Conservation (phyloP, 2,797 vertebrate genomes). For the Tapera naevia region DNA sequence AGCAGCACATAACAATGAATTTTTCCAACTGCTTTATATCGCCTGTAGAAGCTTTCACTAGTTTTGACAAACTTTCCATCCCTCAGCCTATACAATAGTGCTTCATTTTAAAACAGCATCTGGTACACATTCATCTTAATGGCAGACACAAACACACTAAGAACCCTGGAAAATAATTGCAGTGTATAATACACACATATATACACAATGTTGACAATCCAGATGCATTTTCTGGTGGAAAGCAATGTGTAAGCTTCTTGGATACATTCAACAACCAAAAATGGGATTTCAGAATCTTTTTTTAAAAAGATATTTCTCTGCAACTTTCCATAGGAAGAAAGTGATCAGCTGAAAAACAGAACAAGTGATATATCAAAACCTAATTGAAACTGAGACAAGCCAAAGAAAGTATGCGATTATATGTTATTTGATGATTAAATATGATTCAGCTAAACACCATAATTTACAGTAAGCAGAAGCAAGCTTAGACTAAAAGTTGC, state of each 20-base stretch:
- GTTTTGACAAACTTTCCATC: conserved; percentile 56
- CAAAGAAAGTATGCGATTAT: not conserved
- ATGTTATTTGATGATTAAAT: not conserved
- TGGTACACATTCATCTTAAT: conserved; percentile 27
- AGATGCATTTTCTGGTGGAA: not conserved
- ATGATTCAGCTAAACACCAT: not conserved
- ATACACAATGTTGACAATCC: not conserved
- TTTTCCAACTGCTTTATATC: conserved; percentile 38
- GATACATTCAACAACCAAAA: not conserved
- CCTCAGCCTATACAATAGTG: conserved; percentile 24
- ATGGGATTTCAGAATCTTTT: not conserved
- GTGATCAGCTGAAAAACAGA: not conserved
- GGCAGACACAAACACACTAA: conserved; percentile 34
- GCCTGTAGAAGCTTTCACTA: conserved; percentile 33
- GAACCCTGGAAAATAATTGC: conserved; percentile 42
- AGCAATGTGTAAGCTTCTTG: not conserved
- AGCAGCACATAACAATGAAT: conserved; percentile 31
- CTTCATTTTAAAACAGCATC: conserved; percentile 51
- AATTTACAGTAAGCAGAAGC: not conserved
- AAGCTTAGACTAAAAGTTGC: not conserved
- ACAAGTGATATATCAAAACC: not conserved
- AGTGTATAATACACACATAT: not conserved
- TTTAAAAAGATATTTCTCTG: conserved; percentile 23
- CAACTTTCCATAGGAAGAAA: not conserved
- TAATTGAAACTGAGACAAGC: conserved; percentile 1